Conservation (phyloP, 2,113 vertebrate species). For the Nothobranchius kuhntae region DNA sequence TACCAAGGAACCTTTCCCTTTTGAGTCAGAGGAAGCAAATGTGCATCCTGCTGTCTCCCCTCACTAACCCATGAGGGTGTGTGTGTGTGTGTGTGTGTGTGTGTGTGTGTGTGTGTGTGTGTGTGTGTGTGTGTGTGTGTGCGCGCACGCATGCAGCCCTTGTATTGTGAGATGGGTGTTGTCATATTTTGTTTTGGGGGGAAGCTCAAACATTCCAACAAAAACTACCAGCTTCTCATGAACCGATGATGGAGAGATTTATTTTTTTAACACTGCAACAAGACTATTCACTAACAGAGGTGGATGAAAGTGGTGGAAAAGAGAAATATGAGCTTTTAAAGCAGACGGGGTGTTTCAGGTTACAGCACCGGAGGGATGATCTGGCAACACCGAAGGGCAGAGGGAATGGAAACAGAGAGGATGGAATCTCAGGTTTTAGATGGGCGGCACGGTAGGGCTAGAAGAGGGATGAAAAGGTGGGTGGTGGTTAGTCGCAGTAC, state of each 20-base stretch:
- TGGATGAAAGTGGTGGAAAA: neutral
- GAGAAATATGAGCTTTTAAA: constrained; percentile 1
- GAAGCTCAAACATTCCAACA: constrained; percentile 56
- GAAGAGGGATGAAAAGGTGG: constrained; percentile 20
- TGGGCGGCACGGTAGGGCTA: constrained; percentile 46
- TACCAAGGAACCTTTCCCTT: constrained; percentile 81
- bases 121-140: constrained; percentile 22
- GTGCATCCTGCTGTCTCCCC: constrained; percentile 82
- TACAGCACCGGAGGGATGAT: constrained; percentile 30
- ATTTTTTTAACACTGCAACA: too few species aligned
- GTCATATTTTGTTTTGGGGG: constrained; percentile 64
- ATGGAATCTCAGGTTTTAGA: constrained; percentile 57
- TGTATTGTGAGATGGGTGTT: constrained; percentile 64
- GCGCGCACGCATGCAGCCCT: constrained; percentile 52
- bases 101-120: constrained; percentile 15
- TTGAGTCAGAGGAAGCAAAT: constrained; percentile 83
- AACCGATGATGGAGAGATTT: neutral
- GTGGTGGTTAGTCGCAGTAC: constrained; percentile 57
- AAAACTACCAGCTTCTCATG: constrained; percentile 13
- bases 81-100: constrained; percentile 28
- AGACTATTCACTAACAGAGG: neutral
- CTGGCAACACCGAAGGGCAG: constrained; percentile 33
- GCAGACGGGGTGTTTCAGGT: constrained; percentile 28
- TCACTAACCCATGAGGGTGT: constrained; percentile 47
- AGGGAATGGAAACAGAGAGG: constrained; percentile 33